These are phyloP conservation scores for Epinotia bilunana DNA, from an alignment of 2,888 invertebrate genomes.

Conservation along the genomic window DNA sequence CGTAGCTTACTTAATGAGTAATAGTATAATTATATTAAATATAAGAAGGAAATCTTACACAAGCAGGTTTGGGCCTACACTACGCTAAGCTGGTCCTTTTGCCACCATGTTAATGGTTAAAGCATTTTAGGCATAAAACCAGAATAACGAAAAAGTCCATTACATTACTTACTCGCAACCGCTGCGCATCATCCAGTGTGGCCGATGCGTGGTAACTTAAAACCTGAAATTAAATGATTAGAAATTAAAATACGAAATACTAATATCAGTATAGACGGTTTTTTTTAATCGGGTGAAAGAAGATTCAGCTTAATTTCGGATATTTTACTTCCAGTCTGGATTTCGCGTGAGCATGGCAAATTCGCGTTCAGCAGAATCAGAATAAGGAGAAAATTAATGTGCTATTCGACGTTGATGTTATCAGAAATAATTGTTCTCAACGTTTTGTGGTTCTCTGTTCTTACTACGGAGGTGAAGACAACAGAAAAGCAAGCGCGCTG, in stretches of 20 bases:
- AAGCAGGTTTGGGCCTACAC: background rate
- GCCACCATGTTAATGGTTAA: background rate
- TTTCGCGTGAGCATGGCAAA: background rate
- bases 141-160: constrained; percentile 13
- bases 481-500: too few relatives aligned
- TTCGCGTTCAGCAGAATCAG: too few relatives aligned
- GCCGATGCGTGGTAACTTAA: constrained; percentile 98
- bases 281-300: too few relatives aligned
- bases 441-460: too few relatives aligned
- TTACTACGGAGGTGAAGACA: too few relatives aligned
- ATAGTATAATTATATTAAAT: background rate
- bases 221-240: constrained; percentile 70
- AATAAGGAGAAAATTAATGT: too few relatives aligned
- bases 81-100: background rate
- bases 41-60: background rate
- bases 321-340: background rate
- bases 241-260: background rate
- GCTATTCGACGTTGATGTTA: background rate
- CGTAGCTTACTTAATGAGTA: too few relatives aligned
- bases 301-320: too few relatives aligned
- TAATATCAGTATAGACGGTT: too few relatives aligned
- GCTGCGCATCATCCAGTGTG: constrained; percentile 93
- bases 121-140: background rate
- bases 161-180: constrained; percentile 88
- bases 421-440: background rate